phyloP scores from a whole-genome alignment of 2,888 invertebrate genomes.

The Monochamus alternatus region DNA sequence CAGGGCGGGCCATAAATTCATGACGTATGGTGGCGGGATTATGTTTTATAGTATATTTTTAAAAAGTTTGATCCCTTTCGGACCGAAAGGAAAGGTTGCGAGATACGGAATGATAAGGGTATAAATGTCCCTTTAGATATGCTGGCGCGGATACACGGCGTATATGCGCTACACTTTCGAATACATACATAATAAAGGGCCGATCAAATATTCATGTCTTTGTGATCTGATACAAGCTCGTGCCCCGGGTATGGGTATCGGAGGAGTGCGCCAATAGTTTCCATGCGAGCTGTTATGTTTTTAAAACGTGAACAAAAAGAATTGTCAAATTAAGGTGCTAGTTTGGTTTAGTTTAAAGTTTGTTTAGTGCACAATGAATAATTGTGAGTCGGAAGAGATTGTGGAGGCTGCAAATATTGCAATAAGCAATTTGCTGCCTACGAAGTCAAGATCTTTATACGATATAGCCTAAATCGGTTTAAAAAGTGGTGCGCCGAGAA shows the following conservation, averaged over 20 bases:
- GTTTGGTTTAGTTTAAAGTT: too few relatives aligned
- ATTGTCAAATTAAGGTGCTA: too few relatives aligned
- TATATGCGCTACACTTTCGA: conserved; percentile 39
- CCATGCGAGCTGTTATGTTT: neutral
- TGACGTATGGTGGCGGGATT: conserved; percentile 57
- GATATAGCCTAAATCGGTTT: too few relatives aligned
- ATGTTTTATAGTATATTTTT: conserved; percentile 61
- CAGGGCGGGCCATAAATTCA: conserved; percentile 56
- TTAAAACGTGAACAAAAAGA: neutral
- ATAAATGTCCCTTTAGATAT: conserved; percentile 60
- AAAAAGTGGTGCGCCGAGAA: too few relatives aligned
- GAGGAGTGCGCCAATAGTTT: neutral
- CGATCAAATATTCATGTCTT: conserved; percentile 62
- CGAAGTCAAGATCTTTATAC: too few relatives aligned
- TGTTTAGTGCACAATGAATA: too few relatives aligned
- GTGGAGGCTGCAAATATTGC: too few relatives aligned
- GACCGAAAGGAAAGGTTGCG: conserved; percentile 56
- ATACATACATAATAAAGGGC: conserved; percentile 55
- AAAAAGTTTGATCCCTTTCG: conserved; percentile 58
- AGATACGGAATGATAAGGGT: conserved; percentile 58
- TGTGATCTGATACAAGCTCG: conserved; percentile 48
- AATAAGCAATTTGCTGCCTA: too few relatives aligned
- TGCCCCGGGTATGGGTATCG: conserved; percentile 4
- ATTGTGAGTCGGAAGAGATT: too few relatives aligned
- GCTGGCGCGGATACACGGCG: conserved; percentile 55